Conservation (phyloP, 2,888 invertebrate genomes). For the Rosalia funebris region DNA sequence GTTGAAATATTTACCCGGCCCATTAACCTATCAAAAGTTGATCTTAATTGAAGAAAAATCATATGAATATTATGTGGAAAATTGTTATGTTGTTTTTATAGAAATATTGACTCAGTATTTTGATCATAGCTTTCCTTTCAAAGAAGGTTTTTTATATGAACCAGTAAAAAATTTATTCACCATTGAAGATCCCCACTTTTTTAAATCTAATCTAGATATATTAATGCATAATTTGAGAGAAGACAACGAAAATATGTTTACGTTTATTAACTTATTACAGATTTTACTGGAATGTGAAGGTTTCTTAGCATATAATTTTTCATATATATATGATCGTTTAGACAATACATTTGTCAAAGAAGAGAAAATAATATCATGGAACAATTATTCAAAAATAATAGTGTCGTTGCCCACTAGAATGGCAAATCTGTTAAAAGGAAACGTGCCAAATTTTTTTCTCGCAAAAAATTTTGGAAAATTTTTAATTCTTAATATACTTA, state of each 20-base stretch:
- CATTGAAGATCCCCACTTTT: slow-evolving; percentile 67
- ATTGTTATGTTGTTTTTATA: slow-evolving; percentile 67
- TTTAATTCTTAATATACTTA: slow-evolving; percentile 70
- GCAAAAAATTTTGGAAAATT: slow-evolving; percentile 69
- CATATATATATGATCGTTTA: slow-evolving; percentile 35
- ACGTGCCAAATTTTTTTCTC: slow-evolving; percentile 70
- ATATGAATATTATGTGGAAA: slow-evolving; percentile 62
- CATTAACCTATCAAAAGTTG: slow-evolving; percentile 75
- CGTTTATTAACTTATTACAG: slow-evolving; percentile 63
- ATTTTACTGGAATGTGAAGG: slow-evolving; percentile 69
- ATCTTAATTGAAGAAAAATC: slow-evolving; percentile 64
- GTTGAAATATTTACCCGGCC: slow-evolving; percentile 64
- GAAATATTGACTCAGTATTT: slow-evolving; percentile 65
- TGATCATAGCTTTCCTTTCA: slow-evolving; percentile 70
- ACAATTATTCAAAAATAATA: slow-evolving; percentile 70
- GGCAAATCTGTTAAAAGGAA: slow-evolving; percentile 72
- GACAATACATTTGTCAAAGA: slow-evolving; percentile 59
- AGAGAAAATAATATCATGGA: slow-evolving; percentile 43
- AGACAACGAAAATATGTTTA: slow-evolving; percentile 59
- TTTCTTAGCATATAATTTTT: slow-evolving; percentile 65
- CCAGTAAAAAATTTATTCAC: slow-evolving; percentile 65
- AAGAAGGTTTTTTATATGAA: slow-evolving; percentile 60
- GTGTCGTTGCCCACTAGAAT: slow-evolving; percentile 76
- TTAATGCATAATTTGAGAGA: slow-evolving; percentile 66
- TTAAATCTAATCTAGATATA: slow-evolving; percentile 65